These are phyloP conservation scores for Syrista parreyssii DNA, from an alignment of 2,888 invertebrate species.

Conservation along the genomic window DNA sequence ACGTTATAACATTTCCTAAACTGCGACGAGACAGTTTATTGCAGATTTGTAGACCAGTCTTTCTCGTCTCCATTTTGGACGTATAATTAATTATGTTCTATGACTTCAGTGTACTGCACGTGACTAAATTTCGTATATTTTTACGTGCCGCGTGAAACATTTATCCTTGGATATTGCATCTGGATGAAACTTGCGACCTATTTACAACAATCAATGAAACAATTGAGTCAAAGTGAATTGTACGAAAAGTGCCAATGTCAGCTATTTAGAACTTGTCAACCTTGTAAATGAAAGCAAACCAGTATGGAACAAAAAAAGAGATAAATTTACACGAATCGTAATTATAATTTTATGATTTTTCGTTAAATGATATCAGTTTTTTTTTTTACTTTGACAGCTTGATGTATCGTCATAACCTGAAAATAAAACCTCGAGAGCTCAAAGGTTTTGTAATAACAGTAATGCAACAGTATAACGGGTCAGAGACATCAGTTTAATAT, in stretches of 20 bases:
- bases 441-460: background rate
- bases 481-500: background rate
- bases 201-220: background rate
- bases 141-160: no score
- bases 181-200: background rate
- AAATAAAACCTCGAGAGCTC: background rate
- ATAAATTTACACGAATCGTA: no score
- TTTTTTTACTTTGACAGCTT: background rate
- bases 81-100: background rate
- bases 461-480: background rate
- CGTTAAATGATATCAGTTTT: no score
- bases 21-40: background rate
- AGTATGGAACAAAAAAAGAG: no score
- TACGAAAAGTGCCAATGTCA: background rate
- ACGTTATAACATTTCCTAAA: no score
- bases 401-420: background rate
- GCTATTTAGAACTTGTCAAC: background rate
- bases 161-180: background rate
- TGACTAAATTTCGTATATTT: background rate
- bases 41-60: background rate
- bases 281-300: background rate
- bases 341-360: no score
- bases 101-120: no score
- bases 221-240: background rate
- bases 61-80: background rate